Percentiles rank a stretch among this genome's conserved stretches.
Conservation (phyloP, 2,797 vertebrate species). For the Cossypha heuglini region DNA sequence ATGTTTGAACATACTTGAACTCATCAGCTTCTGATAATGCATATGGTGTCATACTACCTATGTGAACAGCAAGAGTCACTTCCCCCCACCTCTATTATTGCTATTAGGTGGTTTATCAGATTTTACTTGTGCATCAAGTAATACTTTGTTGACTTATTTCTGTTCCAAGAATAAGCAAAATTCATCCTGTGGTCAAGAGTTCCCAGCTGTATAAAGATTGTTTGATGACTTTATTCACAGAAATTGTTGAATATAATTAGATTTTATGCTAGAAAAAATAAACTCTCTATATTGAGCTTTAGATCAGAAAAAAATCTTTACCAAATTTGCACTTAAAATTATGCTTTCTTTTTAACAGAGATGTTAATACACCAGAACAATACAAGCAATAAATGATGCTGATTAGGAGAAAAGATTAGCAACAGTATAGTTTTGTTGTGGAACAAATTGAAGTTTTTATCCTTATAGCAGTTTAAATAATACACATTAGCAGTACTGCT, state of each 20-base stretch:
- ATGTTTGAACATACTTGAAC: not conserved
- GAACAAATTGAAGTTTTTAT: not conserved
- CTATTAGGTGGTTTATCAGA: not conserved
- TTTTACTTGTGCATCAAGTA: not conserved
- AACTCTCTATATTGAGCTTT: not conserved
- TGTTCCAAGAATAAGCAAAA: not conserved
- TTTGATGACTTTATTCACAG: not conserved
- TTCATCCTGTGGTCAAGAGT: not conserved
- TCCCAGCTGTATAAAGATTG: not conserved
- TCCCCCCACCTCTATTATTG: rapidly evolving
- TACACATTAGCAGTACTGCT: not conserved
- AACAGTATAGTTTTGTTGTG: not conserved
- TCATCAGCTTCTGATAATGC: not conserved
- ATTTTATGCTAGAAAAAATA: not conserved
- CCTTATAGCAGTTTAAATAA: not conserved
- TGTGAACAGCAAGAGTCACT: not conserved
- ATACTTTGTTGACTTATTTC: not conserved
- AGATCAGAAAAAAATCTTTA: not conserved
- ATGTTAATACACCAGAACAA: not conserved
- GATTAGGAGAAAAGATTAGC: not conserved
- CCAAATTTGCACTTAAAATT: not conserved
- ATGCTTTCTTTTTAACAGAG: not conserved
- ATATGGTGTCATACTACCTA: not conserved
- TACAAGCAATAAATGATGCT: not conserved
- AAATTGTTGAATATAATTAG: not conserved